These are phyloP conservation scores for Taenioides sp. DNA, from an alignment of 2,797 vertebrate genomes.

Conservation along the genomic window DNA sequence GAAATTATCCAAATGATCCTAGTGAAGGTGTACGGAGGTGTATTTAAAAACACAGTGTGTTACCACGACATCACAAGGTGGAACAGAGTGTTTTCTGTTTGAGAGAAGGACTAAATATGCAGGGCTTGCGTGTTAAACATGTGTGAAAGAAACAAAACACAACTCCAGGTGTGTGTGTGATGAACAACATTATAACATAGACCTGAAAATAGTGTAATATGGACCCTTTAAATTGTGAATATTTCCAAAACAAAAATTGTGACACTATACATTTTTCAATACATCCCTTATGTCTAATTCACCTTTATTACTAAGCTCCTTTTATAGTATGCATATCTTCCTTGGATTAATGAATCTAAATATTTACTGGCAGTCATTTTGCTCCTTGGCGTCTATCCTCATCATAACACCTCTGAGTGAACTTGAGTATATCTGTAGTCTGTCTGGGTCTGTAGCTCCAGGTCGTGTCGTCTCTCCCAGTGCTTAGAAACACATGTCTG, in stretches of 20 bases:
- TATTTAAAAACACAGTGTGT: too few species aligned
- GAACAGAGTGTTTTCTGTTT: too few species aligned
- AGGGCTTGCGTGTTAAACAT: too few species aligned
- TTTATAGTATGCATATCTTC: background rate
- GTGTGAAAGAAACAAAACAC: too few species aligned
- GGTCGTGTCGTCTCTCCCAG: constrained; percentile 43
- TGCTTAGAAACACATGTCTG: constrained; percentile 60
- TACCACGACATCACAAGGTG: too few species aligned
- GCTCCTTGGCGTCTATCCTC: constrained; percentile 33
- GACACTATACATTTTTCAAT: background rate
- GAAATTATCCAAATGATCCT: too few species aligned
- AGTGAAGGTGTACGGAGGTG: too few species aligned
- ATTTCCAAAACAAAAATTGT: background rate
- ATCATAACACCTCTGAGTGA: constrained; percentile 39
- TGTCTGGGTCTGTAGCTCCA: constrained; percentile 30
- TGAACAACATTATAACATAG: too few species aligned
- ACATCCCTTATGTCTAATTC: background rate
- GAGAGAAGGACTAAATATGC: too few species aligned
- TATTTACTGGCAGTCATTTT: constrained; percentile 25
- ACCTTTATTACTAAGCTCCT: background rate
- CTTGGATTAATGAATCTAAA: background rate
- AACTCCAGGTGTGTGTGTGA: too few species aligned
- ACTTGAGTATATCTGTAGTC: constrained; percentile 25
- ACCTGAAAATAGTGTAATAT: too few species aligned
- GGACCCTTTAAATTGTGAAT: too few species aligned